Percentiles rank a stretch among this genome's conserved stretches.
phyloP scores from a whole-genome alignment of 2,113 vertebrate species.

The Trogon surrucura region DNA sequence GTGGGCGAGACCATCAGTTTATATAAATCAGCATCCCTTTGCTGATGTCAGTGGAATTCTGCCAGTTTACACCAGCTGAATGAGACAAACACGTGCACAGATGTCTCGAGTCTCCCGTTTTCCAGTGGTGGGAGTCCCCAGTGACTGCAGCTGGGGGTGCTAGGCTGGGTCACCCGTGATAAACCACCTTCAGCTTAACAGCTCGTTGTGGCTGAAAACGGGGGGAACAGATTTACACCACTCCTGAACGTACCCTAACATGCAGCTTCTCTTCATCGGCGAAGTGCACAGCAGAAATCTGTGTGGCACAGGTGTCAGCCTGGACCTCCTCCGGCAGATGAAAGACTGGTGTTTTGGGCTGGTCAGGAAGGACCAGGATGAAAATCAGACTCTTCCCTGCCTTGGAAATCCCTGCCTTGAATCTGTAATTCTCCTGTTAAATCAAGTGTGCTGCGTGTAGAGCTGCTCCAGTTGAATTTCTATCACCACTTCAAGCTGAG shows the following conservation, averaged over 20 bases:
- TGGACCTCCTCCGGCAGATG: constrained; percentile 35
- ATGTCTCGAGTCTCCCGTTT: not conserved
- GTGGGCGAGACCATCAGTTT: constrained; percentile 46
- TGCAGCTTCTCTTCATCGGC: not conserved
- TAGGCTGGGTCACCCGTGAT: not conserved
- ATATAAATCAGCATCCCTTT: not conserved
- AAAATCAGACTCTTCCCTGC: constrained; percentile 57
- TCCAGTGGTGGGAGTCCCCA: not conserved
- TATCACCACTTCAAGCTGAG: constrained; percentile 28
- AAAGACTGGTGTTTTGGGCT: constrained; percentile 41
- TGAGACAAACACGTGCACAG: not conserved
- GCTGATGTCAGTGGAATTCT: constrained; percentile 33
- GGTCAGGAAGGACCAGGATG: constrained; percentile 45
- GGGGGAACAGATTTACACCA: accelerated
- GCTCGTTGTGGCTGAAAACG: not conserved
- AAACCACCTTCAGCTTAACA: not conserved
- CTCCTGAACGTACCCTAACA: not conserved
- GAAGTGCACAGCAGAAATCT: not conserved
- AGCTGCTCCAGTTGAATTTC: constrained; percentile 30
- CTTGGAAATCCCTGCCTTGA: constrained; percentile 60
- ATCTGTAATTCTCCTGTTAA: constrained; percentile 56
- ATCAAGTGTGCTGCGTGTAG: constrained; percentile 25
- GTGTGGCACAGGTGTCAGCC: constrained; percentile 35
- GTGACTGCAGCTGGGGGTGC: not conserved
- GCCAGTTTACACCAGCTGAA: constrained; percentile 23